Evolutionary conservation across 2,113 vertebrate genomes (phyloP), one percentile per base, ranked within the genome.

Genomic region (Emberiza fucata): DNA sequence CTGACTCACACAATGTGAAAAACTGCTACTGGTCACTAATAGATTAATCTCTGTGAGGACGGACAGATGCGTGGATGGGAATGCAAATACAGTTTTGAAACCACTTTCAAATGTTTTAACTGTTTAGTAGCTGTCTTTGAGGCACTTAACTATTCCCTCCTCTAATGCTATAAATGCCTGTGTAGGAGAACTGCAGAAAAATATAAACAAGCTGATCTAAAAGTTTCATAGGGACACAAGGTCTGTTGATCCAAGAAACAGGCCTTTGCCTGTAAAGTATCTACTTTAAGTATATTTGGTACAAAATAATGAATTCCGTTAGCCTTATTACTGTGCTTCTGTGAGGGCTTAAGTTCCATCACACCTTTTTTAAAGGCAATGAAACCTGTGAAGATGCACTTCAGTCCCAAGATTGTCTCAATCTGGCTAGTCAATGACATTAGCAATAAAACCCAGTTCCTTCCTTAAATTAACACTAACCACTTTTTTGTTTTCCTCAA

Each of bases 381-480:
- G 64, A 95, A 95, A 89, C 47, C 39, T 89, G 37, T 79, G 82
- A 94, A 76, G 93, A 68, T 96, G 59, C 35, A 77, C 51, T 91
- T 92, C 69, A 75, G 40, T 81, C 51, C 61, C 71, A 90, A 90
- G 42, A 94, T 63, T 81, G 33, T 81, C 61, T 94, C 86, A 91
- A 56, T 66, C 70, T 95, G 76, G 82, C 81, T 95, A 92, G 66
- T 94, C 92, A 95, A 86, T 75, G 27, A 35, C 27, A 87, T n/a
- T 8, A 85, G 40, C 37, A 86, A 90, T 85, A 91, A 88, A 97
- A 94, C 48, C 4, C 83, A 96, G 35, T 14, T 54, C 18, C 42
- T 86, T 77, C 65, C 78, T 91, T 93, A 95, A 97, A 97, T 86
- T 90, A 84, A 89, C 81, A 94, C 37, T 80, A 77, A 91, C 78